Evolutionary conservation across 2,113 vertebrate genomes (phyloP).

Genomic region (Aphelocoma coerulescens): DNA sequence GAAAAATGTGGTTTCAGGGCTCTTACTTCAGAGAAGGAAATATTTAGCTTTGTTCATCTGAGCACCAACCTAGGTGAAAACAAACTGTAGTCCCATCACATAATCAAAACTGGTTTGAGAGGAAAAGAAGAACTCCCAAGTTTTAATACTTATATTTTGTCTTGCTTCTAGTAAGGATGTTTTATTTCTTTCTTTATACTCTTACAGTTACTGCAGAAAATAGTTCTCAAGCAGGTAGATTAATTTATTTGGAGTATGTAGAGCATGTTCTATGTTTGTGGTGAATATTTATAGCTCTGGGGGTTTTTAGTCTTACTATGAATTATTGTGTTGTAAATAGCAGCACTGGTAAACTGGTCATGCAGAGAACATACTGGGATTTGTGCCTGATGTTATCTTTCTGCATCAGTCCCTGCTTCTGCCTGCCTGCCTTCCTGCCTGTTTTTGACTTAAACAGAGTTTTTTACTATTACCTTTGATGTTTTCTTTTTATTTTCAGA

Average conservation of each 20-base stretch:
- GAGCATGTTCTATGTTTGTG: not conserved
- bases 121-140: not conserved
- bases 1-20: not conserved
- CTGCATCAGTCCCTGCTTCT: not conserved
- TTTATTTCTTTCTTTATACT: not conserved
- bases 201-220: not conserved
- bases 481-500: conserved; percentile 2
- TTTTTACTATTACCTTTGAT: not conserved
- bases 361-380: not conserved
- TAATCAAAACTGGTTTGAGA: not conserved
- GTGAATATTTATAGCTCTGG: not conserved
- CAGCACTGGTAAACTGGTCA: not conserved
- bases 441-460: not conserved
- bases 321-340: not conserved
- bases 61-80: not conserved
- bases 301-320: not conserved
- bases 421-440: not conserved
- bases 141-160: not conserved
- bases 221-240: not conserved
- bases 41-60: not conserved
- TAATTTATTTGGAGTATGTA: not conserved
- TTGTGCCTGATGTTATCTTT: not conserved
- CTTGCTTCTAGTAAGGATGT: not conserved
- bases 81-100: not conserved
- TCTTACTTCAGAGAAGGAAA: not conserved